Conservation (phyloP, 2,113 vertebrate species). For the Pelobates fuscus region DNA sequence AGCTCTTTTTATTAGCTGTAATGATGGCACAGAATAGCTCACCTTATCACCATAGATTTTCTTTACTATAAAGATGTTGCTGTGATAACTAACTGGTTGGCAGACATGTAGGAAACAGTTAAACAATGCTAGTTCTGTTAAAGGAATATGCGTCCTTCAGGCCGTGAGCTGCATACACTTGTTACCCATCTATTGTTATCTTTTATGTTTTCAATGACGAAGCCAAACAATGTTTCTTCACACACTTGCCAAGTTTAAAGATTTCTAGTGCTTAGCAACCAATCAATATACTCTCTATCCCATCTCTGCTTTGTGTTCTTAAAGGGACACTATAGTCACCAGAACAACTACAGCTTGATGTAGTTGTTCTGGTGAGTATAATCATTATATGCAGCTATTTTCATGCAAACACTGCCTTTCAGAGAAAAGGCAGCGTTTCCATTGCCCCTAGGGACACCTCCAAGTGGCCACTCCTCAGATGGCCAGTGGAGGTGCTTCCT, state of each 20-base stretch:
- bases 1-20: slow-evolving; percentile 7
- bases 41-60: slow-evolving; percentile 27
- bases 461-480: too few relatives aligned
- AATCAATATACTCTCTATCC: not conserved
- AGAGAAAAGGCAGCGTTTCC: too few relatives aligned
- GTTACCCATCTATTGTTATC: not conserved
- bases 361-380: too few relatives aligned
- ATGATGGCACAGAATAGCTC: slow-evolving; percentile 26
- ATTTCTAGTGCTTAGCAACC: not conserved
- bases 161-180: not conserved
- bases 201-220: not conserved
- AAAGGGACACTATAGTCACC: too few relatives aligned
- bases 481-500: too few relatives aligned
- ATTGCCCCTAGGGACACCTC: too few relatives aligned
- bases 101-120: not conserved
- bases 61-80: slow-evolving; percentile 22
- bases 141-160: not conserved
- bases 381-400: too few relatives aligned
- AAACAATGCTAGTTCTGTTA: slow-evolving; percentile 23
- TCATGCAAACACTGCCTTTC: too few relatives aligned
- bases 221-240: not conserved
- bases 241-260: not conserved
- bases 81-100: slow-evolving; percentile 7
- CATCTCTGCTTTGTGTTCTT: too few relatives aligned
- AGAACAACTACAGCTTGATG: too few relatives aligned